Evolutionary conservation across 2,113 vertebrate genomes (phyloP).

Genomic region (Cichladusa arquata): DNA sequence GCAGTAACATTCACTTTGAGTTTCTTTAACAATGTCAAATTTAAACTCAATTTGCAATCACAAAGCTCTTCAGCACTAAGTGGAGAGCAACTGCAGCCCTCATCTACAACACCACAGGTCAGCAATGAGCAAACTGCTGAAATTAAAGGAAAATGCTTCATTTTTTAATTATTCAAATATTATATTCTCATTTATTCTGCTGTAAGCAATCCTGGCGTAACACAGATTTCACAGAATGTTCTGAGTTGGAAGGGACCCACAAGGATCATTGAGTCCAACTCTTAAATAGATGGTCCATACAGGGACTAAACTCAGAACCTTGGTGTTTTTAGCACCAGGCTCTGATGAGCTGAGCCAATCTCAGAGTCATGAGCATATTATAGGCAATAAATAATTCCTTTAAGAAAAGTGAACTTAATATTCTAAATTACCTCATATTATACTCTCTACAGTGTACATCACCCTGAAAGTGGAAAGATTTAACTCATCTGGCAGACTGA

Average conservation of each 20-base stretch:
- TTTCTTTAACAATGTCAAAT: not conserved
- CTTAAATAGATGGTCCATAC: not conserved
- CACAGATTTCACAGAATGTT: not conserved
- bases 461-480: not conserved
- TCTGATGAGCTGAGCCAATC: not conserved
- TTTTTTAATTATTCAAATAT: not conserved
- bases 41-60: not conserved
- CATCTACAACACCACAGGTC: not conserved
- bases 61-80: not conserved
- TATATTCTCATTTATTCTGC: not conserved
- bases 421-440: not conserved
- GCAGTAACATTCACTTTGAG: not conserved
- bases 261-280: not conserved
- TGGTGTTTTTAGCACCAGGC: not conserved
- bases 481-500: slow-evolving; percentile 14
- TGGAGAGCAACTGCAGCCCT: not conserved
- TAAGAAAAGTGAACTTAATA: not conserved
- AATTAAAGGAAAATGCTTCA: not conserved
- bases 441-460: not conserved
- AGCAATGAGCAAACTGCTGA: not conserved
- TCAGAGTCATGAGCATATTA: not conserved
- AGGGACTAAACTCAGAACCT: not conserved
- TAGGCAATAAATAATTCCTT: not conserved
- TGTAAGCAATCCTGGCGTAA: not conserved
- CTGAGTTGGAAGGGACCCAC: not conserved